phyloP scores from a whole-genome alignment of 1,140 invertebrate species.

The Drosophila subobscura region DNA sequence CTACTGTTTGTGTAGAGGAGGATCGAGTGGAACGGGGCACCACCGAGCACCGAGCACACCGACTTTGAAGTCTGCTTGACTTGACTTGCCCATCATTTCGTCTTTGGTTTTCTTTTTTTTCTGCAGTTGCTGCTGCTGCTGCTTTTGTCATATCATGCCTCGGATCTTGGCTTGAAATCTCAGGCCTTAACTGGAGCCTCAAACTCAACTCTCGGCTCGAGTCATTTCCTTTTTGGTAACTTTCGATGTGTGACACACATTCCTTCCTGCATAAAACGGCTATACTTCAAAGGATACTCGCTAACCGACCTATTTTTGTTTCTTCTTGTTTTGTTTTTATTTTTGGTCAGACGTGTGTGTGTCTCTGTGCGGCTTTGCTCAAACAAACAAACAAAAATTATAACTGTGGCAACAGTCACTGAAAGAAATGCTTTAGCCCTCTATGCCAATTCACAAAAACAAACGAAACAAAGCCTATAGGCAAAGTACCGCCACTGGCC shows the following conservation, averaged over 20 bases:
- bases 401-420: slow-evolving; percentile 9
- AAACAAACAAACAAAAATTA: slow-evolving; percentile 34
- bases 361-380: slow-evolving; percentile 43
- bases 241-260: slow-evolving; percentile 72
- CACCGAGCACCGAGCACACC: slow-evolving; percentile 31
- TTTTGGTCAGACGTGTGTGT: slow-evolving; percentile 26
- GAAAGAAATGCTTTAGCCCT: slow-evolving; percentile 24
- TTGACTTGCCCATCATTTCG: slow-evolving; percentile 55
- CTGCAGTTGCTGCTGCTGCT: slow-evolving; percentile 8
- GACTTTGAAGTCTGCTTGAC: slow-evolving; percentile 73
- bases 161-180: slow-evolving; percentile 56
- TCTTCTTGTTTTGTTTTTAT: slow-evolving; percentile 14
- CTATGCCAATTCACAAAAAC: slow-evolving; percentile 41
- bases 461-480: slow-evolving; percentile 39
- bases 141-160: slow-evolving; percentile 61
- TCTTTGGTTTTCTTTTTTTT: slow-evolving; percentile 14
- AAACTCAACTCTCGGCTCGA: slow-evolving; percentile 32
- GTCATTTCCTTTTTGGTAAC: slow-evolving; percentile 73
- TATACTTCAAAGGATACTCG: slow-evolving; percentile 68
- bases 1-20: slow-evolving; percentile 47
- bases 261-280: slow-evolving; percentile 57
- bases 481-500: slow-evolving; percentile 15
- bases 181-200: slow-evolving; percentile 21
- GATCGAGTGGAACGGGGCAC: slow-evolving; percentile 21
- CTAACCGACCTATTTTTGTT: slow-evolving; percentile 1